phyloP scores from a whole-genome alignment of 2,113 vertebrate species.

The Oriolus oriolus region DNA sequence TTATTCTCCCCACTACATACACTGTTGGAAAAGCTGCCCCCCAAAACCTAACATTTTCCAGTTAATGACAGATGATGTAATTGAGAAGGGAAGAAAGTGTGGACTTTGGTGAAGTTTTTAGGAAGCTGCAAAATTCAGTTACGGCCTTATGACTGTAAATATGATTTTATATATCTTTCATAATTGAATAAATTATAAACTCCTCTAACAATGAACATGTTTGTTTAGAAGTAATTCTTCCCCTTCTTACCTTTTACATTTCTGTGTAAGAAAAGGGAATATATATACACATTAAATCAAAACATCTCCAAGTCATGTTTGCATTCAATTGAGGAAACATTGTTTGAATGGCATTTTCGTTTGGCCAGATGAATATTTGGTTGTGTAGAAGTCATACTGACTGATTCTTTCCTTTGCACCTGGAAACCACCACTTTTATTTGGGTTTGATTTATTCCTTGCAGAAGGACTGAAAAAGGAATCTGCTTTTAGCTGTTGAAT shows the following conservation, averaged over 20 bases:
- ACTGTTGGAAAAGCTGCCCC: not conserved
- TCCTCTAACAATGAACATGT: not conserved
- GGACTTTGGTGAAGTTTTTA: not conserved
- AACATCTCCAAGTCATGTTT: not conserved
- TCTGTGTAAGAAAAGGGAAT: not conserved
- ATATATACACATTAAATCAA: not conserved
- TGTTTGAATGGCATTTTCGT: not conserved
- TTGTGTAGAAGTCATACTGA: not conserved
- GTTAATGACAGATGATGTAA: not conserved
- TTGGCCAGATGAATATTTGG: not conserved
- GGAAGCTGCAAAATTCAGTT: not conserved
- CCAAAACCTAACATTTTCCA: not conserved
- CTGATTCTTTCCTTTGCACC: not conserved
- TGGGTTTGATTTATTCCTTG: not conserved
- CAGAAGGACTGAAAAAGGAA: not conserved
- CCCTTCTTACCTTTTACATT: not conserved
- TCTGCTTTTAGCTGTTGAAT: not conserved
- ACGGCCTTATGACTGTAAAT: not conserved
- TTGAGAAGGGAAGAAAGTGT: not conserved
- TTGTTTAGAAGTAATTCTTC: not conserved
- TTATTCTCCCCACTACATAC: not conserved
- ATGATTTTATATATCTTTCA: not conserved
- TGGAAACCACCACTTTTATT: not conserved
- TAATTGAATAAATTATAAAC: not conserved
- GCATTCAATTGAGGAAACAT: not conserved